Evolutionary conservation across 2,797 vertebrate genomes (phyloP).

Genomic region (Gobionotothen gibberifrons): DNA sequence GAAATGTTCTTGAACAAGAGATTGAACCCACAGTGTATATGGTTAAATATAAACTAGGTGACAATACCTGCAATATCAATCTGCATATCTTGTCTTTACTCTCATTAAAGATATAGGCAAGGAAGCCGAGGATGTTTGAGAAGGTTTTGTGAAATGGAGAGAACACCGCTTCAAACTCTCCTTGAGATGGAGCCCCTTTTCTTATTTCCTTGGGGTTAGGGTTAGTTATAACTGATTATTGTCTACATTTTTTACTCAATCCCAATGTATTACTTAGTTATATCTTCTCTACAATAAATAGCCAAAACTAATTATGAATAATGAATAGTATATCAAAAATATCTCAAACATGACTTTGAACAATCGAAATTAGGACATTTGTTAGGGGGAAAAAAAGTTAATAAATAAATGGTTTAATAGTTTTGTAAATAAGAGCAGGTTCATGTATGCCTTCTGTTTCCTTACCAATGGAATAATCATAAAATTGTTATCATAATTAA

Average conservation of each 20-base stretch:
- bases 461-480: background rate
- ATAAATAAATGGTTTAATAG: background rate
- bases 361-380: background rate
- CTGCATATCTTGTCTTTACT: background rate
- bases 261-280: background rate
- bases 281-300: background rate
- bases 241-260: background rate
- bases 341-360: background rate
- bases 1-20: conserved; percentile 10
- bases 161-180: background rate
- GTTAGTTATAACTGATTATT: background rate
- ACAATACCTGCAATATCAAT: conserved; percentile 2
- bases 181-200: background rate
- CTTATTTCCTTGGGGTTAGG: too few species aligned
- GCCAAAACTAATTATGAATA: background rate
- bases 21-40: conserved; percentile 3
- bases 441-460: background rate
- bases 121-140: background rate
- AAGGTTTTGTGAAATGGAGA: background rate
- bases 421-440: background rate
- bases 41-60: conserved; percentile 9
- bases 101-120: background rate
- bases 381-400: background rate
- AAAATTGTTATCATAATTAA: background rate
- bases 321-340: background rate